Evolutionary conservation across 2,797 vertebrate species (phyloP).

Genomic region (Stomatorhinus walkeri): DNA sequence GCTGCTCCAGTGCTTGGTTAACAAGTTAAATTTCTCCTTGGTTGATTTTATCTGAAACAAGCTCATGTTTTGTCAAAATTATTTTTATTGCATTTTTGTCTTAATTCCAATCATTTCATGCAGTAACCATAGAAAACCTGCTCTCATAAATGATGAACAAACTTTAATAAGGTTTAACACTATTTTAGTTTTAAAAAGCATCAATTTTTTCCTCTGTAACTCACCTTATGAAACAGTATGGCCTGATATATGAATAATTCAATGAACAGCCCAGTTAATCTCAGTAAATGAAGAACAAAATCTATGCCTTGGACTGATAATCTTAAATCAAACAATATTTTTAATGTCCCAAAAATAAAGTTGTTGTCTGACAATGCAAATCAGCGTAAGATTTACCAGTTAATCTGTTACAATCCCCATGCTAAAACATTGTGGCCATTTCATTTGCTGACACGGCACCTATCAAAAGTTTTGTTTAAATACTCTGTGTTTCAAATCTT

Average conservation of each 20-base stretch:
- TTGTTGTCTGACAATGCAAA: background rate
- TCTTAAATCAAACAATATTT: background rate
- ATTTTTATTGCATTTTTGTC: background rate
- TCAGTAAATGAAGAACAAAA: background rate
- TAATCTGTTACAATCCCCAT: background rate
- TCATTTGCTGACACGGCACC: background rate
- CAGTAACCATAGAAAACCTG: background rate
- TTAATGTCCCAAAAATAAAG: background rate
- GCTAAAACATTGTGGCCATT: background rate
- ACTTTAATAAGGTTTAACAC: background rate
- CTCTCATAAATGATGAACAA: background rate
- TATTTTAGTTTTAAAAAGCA: background rate
- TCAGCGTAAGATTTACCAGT: background rate
- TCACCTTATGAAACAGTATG: background rate
- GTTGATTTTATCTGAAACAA: background rate
- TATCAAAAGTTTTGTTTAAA: background rate
- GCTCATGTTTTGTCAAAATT: background rate
- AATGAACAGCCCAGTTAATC: background rate
- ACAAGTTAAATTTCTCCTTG: background rate
- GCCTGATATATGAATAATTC: background rate
- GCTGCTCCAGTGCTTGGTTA: background rate
- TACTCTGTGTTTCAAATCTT: background rate
- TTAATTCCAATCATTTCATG: background rate
- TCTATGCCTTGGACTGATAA: background rate
- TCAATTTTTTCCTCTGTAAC: background rate